Conservation (phyloP, 1,140 invertebrate species). For the Lepidotrigona ventralis region DNA sequence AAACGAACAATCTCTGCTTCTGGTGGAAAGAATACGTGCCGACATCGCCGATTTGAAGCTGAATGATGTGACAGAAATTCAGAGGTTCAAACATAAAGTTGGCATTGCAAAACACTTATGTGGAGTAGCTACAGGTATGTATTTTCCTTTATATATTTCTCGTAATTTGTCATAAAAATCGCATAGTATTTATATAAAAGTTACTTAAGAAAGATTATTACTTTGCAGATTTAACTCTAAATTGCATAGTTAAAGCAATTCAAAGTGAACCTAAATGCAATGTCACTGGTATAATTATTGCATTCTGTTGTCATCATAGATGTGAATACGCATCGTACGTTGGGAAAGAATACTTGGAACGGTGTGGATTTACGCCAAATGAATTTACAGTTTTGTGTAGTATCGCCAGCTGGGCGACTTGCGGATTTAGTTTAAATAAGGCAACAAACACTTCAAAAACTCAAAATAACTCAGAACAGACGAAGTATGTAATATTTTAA, state of each 20-base stretch:
- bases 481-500: constrained; percentile 45
- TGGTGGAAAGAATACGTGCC: constrained; percentile 83
- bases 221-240: constrained; percentile 85
- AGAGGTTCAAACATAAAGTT: constrained; percentile 80
- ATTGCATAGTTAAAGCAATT: constrained; percentile 82
- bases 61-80: constrained; percentile 80
- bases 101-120: constrained; percentile 93
- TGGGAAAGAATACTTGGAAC: constrained; percentile 83
- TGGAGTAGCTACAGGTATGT: constrained; percentile 89
- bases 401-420: constrained; percentile 92
- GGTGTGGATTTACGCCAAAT: constrained; percentile 81
- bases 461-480: not conserved
- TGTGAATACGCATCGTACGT: constrained; percentile 87
- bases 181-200: not conserved
- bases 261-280: constrained; percentile 67
- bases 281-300: constrained; percentile 85
- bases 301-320: constrained; percentile 93
- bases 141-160: not conserved
- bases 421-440: constrained; percentile 81
- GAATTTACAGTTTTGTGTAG: constrained; percentile 89
- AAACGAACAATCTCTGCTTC: constrained; percentile 78
- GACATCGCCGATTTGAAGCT: constrained; percentile 88
- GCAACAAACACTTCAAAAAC: not conserved
- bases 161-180: too few relatives aligned
- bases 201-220: not conserved